Conservation (phyloP, 1,140 invertebrate species). For the Drosophila ananassae region DNA sequence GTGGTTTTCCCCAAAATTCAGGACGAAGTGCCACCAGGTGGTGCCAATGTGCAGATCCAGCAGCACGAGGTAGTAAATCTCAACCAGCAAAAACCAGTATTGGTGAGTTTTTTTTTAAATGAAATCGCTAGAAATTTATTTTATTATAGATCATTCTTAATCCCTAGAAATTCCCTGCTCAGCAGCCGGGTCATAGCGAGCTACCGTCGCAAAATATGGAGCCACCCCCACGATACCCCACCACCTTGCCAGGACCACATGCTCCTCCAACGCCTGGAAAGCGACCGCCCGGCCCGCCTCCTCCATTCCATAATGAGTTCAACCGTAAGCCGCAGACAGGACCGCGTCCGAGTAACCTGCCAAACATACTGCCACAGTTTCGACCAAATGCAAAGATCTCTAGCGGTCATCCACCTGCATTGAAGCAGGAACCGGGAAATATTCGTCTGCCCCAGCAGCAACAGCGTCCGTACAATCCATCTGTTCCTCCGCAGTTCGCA, state of each 20-base stretch:
- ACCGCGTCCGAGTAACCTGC: slow-evolving; percentile 85
- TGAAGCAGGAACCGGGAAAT: slow-evolving; percentile 79
- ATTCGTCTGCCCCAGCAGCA: slow-evolving; percentile 77
- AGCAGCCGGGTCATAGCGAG: slow-evolving; percentile 36
- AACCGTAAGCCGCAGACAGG: slow-evolving; percentile 78
- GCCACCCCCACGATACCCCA: slow-evolving; percentile 69
- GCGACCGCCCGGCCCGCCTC: slow-evolving; percentile 67
- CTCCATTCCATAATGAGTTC: slow-evolving; percentile 81
- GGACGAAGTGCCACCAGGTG: slow-evolving; percentile 40
- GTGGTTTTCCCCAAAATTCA: slow-evolving; percentile 74
- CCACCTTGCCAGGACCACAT: slow-evolving; percentile 45
- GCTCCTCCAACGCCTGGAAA: slow-evolving; percentile 54
- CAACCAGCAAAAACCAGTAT: slow-evolving; percentile 68
- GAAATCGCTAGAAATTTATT: neutral
- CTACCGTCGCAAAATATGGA: slow-evolving; percentile 71
- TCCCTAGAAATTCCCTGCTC: slow-evolving; percentile 65
- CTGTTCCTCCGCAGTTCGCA: slow-evolving; percentile 77
- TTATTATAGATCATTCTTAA: neutral
- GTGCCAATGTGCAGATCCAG: slow-evolving; percentile 70
- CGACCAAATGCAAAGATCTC: slow-evolving; percentile 88
- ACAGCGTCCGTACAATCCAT: slow-evolving; percentile 50
- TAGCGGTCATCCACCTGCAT: slow-evolving; percentile 84
- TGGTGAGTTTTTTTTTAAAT: slow-evolving; percentile 38
- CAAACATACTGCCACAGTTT: slow-evolving; percentile 90
- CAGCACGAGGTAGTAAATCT: slow-evolving; percentile 78